Conservation (phyloP, 2,113 vertebrate species). For the Machaerirhynchus nigripectus region DNA sequence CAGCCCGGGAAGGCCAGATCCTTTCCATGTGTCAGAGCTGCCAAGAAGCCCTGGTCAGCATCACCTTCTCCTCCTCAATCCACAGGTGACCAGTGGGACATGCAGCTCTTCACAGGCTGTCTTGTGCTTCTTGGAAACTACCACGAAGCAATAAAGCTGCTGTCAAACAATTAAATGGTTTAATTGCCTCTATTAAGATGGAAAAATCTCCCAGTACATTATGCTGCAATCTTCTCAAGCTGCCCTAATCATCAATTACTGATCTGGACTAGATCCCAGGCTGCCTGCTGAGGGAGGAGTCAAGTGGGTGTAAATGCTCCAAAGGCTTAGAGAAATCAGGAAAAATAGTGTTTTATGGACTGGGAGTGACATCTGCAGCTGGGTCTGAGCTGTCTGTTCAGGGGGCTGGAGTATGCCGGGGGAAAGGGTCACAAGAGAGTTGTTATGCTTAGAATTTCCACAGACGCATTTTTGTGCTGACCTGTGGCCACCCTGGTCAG, state of each 20-base stretch:
- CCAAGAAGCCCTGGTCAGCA: background rate
- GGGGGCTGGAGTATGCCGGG: fast-evolving
- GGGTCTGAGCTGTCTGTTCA: background rate
- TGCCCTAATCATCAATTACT: background rate
- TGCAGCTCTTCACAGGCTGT: background rate
- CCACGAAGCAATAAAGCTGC: background rate
- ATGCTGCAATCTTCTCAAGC: background rate
- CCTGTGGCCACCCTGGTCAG: background rate
- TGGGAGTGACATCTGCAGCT: background rate
- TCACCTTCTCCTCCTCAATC: background rate
- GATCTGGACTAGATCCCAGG: background rate
- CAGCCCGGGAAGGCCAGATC: background rate
- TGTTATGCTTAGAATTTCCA: background rate
- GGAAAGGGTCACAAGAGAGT: background rate
- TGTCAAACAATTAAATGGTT: constrained; percentile 16
- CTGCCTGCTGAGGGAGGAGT: background rate
- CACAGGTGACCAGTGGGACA: background rate
- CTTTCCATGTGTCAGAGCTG: background rate
- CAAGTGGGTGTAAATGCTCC: background rate
- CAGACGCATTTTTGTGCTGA: background rate
- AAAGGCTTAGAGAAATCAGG: background rate
- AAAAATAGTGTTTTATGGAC: background rate
- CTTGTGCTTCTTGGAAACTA: background rate
- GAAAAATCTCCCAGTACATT: background rate
- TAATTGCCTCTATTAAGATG: constrained; percentile 14